Conservation (phyloP, 2,888 invertebrate genomes). For the Geophilus truncorum region DNA sequence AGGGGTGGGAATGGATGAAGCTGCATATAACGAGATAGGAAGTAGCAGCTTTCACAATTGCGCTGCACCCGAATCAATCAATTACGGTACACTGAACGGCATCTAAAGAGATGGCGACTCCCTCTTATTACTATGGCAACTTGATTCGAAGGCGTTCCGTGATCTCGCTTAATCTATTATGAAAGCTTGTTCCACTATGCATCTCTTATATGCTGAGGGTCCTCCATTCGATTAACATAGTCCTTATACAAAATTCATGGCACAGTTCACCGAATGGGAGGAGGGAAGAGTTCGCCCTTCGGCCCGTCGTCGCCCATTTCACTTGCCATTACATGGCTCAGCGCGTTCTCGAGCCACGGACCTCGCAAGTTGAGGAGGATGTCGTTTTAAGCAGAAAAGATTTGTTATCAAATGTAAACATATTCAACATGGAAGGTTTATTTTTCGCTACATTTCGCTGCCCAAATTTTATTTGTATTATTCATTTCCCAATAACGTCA, state of each 20-base stretch:
- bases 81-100: not conserved
- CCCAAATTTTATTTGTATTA: not conserved
- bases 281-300: slow-evolving; percentile 2
- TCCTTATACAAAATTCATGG: slow-evolving; percentile 24
- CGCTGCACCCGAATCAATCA: slow-evolving; percentile 9
- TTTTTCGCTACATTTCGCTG: not conserved
- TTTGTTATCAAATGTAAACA: slow-evolving; percentile 25
- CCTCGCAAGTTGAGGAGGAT: slow-evolving; percentile 5
- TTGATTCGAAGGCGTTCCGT: not conserved
- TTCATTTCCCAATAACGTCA: not conserved
- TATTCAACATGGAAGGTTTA: slow-evolving; percentile 1
- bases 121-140: slow-evolving; percentile 19
- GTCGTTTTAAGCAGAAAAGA: slow-evolving; percentile 17
- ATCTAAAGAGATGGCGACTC: not conserved
- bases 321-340: slow-evolving; percentile 16
- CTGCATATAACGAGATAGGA: slow-evolving; percentile 25
- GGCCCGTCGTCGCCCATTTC: slow-evolving; percentile 21
- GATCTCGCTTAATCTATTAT: slow-evolving; percentile 18
- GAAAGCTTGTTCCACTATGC: slow-evolving; percentile 25
- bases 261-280: slow-evolving; percentile 18
- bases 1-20: slow-evolving; percentile 3
- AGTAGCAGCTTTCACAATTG: slow-evolving; percentile 13
- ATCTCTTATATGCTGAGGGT: slow-evolving; percentile 2
- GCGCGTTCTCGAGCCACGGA: not conserved
- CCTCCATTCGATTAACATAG: slow-evolving; percentile 25